Conservation (phyloP, 2,888 invertebrate species). For the Chrysolina haemoptera region DNA sequence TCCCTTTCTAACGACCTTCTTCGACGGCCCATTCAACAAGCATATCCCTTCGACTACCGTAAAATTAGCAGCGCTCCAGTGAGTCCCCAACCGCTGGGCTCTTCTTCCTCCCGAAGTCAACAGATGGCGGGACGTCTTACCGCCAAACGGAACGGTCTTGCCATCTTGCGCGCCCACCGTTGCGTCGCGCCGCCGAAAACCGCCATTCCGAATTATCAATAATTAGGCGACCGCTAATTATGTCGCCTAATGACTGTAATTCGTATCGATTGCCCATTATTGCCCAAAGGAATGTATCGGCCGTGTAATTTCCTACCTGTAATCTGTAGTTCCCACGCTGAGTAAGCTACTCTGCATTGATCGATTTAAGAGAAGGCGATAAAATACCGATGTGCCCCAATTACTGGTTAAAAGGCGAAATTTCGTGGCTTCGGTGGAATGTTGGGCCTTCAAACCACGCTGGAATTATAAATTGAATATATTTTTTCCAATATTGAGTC, state of each 20-base stretch:
- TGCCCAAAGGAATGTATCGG: constrained; percentile 12
- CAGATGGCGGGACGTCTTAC: constrained; percentile 43
- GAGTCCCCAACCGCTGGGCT: constrained; percentile 4
- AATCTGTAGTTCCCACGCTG: constrained; percentile 2
- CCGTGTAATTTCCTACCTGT: constrained; percentile 1
- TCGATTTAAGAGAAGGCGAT: neutral
- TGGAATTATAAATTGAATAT: neutral
- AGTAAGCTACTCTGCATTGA: neutral
- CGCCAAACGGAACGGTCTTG: constrained; percentile 45
- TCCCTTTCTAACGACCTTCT: constrained; percentile 16
- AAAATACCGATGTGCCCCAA: constrained; percentile 5
- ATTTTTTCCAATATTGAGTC: no score
- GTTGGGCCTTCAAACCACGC: neutral
- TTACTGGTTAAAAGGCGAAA: constrained; percentile 1
- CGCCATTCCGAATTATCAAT: constrained; percentile 4
- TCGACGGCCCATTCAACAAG: neutral
- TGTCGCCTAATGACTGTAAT: constrained; percentile 10
- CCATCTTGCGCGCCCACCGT: constrained; percentile 38
- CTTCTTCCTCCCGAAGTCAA: constrained; percentile 11
- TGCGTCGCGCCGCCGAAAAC: neutral
- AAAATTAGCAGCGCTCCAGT: constrained; percentile 27
- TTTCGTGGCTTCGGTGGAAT: neutral
- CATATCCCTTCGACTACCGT: constrained; percentile 1
- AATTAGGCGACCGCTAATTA: neutral
- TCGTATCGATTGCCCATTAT: constrained; percentile 6